Base-by-base conservation (phyloP, 2,888 invertebrate species). In the Caenorhabditis macrosperma region DNA sequence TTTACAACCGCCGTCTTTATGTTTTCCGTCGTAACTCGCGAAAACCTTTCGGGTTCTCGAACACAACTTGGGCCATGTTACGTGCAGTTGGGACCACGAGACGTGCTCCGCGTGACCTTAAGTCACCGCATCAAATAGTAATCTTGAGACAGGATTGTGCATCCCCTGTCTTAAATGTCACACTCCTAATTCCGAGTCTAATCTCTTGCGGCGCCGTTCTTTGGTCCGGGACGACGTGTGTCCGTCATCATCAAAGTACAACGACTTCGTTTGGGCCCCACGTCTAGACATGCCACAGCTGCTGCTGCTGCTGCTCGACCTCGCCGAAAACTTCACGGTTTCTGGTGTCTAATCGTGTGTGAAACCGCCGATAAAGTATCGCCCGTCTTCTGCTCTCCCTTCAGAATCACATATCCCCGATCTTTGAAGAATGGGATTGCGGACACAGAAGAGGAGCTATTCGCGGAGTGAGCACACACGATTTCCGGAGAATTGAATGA, bases 221-320 rank as follows among this genome's bases (percentile, higher is more conserved):
- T n/a, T 57, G 55, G 33, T 12, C 55, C 55, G 1, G n/a, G 33
- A 33, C 55, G 20, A 9, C 28, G 26, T 52, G n/a, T n/a, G 50
- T 28, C 38, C 44, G 59, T 69, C 54, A 52, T 69, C 44, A 50
- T 69, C 69, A 61, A 61, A 69, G 69, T 69, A 69, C 60, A 50
- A 60, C 52, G 60, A 61, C 44, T 60, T 67, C 55, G 57, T 67
- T n/a, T 26, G 50, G 69, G 30, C 50, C 59, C 59, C 28, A 30
- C 57, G 60, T 52, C 60, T 61, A 69, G 60, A 69, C 69, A 52
- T 41, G 41, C 15, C 41, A 28, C 55, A 67, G 55, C 67, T 67
- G 67, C 33, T 38, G 41, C 59, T 26, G 30, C 48, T 68, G 41
- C 41, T 24, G 9, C 38, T 15, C 57, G 57, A 68, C 68, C 68